Base-by-base conservation (phyloP, 92 coral and sea anemone species). In the Diadumene lineata region DNA sequence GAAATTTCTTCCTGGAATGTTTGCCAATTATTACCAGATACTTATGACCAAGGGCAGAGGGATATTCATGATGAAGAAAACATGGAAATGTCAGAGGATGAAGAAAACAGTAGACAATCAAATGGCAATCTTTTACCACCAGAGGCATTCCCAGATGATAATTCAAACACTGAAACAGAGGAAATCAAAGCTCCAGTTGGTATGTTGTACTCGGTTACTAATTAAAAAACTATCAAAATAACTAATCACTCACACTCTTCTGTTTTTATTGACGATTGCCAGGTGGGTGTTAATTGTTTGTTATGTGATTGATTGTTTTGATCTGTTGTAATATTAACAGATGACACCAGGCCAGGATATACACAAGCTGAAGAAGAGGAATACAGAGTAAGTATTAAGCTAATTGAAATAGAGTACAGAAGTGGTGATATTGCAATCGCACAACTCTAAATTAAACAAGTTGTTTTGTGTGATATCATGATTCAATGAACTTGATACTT, bases 21-120 rank as follows among this genome's bases (percentile, higher is more conserved):
- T 66, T 29, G 9, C 66, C 57, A 18, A 13, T 74, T 10, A 63
- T 1, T 70, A 60, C 33, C 38, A 90, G 97, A 90, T 65, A 90
- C 92, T 0, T 90, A 90, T 31, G 90, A 90, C 60, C 85, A 90
- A 60, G 97, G 92, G 22, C 81, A 80, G 50, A 89, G 82, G 27
- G 92, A 90, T 51, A 70, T 34, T 64, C 64, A 44, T 2, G 83
- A 78, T 25, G 90, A 79, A 50, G 83, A 82, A 57, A 78, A 64
- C 76, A 87, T 79, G 84, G 85, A 75, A 19, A 25, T 85, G 76
- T 78, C 89, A 30, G 89, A 77, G 0, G 88, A 80, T 32, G 92
- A 89, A 24, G 84, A 72, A 34, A 74, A 29, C 13, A 38, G 48
- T 13, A 38, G 13, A 13, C 48, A 38, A 38, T 38, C 48, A 4